Evolutionary conservation across 1,140 invertebrate genomes (phyloP).

Genomic region (Panulirus ornatus): DNA sequence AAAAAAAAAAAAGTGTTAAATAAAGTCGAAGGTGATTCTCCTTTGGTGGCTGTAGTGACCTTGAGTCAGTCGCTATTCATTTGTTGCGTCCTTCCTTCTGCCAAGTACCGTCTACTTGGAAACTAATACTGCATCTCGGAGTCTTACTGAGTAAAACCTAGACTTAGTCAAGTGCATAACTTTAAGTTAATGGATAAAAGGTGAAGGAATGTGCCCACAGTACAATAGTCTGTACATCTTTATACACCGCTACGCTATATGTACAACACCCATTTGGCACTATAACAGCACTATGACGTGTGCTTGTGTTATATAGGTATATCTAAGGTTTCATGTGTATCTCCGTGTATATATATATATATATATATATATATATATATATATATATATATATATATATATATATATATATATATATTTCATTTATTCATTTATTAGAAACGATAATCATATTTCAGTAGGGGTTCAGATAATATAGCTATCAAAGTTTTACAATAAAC

Average conservation of each 20-base stretch:
- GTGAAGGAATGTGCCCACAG: slow-evolving; percentile 55
- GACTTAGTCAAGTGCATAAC: slow-evolving; percentile 56
- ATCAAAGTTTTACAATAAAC: too few relatives aligned
- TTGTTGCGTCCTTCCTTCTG: too few relatives aligned
- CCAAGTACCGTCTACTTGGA: not conserved
- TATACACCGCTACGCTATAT: slow-evolving; percentile 55
- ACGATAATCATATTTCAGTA: too few relatives aligned
- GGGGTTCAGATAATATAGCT: too few relatives aligned
- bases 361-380: slow-evolving; percentile 27
- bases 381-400: slow-evolving; percentile 30
- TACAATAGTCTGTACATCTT: slow-evolving; percentile 60
- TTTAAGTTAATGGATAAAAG: slow-evolving; percentile 52
- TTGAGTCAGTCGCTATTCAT: not conserved
- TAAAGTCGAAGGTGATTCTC: too few relatives aligned
- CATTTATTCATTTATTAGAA: too few relatives aligned
- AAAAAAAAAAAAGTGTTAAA: not conserved
- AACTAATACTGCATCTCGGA: slow-evolving; percentile 43
- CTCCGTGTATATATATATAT: slow-evolving; percentile 33
- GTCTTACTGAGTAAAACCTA: slow-evolving; percentile 53
- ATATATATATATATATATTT: not conserved
- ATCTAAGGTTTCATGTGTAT: too few relatives aligned
- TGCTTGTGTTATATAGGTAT: slow-evolving; percentile 27
- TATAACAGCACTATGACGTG: slow-evolving; percentile 31
- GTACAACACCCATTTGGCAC: slow-evolving; percentile 64
- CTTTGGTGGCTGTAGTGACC: not conserved